Evolutionary conservation across 1,140 invertebrate genomes (phyloP), one percentile per base, ranked within the genome.

Genomic region (Coptotermes formosanus): DNA sequence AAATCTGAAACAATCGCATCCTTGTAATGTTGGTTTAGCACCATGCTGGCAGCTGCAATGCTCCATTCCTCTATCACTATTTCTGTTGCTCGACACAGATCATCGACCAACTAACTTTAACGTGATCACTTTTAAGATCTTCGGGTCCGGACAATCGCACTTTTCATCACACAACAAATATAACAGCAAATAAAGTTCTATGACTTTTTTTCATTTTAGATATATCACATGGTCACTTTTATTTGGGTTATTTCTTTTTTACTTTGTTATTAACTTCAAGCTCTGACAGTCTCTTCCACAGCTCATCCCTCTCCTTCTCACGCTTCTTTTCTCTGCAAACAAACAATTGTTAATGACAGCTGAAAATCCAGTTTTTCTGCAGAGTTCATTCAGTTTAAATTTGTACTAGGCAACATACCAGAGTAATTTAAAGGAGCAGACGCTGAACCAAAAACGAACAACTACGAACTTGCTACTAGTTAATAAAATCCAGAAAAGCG

Each of bases 221-320:
- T 84, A 86, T 75, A 87, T 85, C 85, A 87, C 86, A 55, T 86
- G 23, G 86, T 86, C 85, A 85, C 6, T 87, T 87, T 84, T 69
- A 75, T 75, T 75, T 75, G 82, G 81, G 85, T 87, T 86, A 85
- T 88, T 88, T 88, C 69, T 88, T 87, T 86, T 86, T 87, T 45
- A 82, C 86, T 86, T 88, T 87, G 85, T 88, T 86, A 87, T 90
- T 90, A 87, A 89, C 88, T 88, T 88, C 94, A 89, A 95, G 91
- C 96, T 97, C 96, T 89, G 94, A 95, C 91, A 98, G 92, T 92
- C 94, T 96, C 92, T 97, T 97, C 97, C 97, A 98, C 90, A 98
- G 91, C 92, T 98, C 97, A 90, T 98, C 97, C 90, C 97, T 94
- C 92, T 98, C 97, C 89, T 97, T 97, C 92, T 98, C 97, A 88